Evolutionary conservation across 2,888 invertebrate species (phyloP), one percentile per base, ranked within the genome.

Genomic region (Agrilus biguttatus): DNA sequence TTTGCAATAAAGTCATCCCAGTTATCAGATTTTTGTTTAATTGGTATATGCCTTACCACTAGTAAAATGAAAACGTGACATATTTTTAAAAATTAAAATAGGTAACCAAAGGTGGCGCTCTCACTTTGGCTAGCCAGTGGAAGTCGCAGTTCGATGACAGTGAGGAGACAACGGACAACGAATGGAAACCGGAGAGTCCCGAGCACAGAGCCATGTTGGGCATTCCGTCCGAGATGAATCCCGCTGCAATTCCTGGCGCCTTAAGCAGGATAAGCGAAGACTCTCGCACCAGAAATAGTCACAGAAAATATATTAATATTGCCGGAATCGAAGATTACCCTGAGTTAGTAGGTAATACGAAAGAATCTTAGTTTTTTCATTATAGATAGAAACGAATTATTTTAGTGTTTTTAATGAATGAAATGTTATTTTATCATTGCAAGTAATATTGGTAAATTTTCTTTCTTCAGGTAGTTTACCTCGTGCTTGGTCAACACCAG

Each of bases 141-240:
- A 92, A 92, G 61, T 91, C 91, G 1, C 92, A 93, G 62, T 93
- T 93, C 61, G 92, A 92, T 57, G 92, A 93, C 62, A 91, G 91
- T 0, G 92, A 93, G 52, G 92, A 92, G 57, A 89, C 90, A 39
- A 89, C 89, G 0, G 91, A 92, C 62, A 90, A 91, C 64, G 91
- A 91, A 63, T 90, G 90, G 87, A 89, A 88, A 57, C 88, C 85
- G 50, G 90, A 90, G 54, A 76, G 78, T 53, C 76, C 76, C 2
- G 77, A 77, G 51, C 76, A 76, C 57, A 59, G 61, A 39, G 51
- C 50, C 6, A 47, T 47, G 12, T 14, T 50, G 28, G 47, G 61
- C 52, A 47, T 55, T 53, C 41, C 48, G 49, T 61, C 61, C 32
- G 63, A 59, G 47, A 56, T 65, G 37, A 65, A 58, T 10, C 49